Conservation (phyloP, 1,140 invertebrate genomes). For the Ruditapes philippinarum region DNA sequence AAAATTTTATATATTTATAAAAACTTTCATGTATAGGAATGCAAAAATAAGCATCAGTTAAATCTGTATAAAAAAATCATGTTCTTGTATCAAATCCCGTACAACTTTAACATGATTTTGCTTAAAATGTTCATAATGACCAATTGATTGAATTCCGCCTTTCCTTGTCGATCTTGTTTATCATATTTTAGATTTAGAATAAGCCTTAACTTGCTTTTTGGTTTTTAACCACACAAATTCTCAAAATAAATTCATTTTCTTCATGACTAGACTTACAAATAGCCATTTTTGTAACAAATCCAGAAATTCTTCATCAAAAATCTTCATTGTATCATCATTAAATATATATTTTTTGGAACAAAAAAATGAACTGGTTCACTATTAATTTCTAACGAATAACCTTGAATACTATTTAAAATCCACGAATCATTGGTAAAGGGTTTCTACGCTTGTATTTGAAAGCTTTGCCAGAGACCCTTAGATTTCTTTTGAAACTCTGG, state of each 20-base stretch:
- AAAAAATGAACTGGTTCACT: neutral
- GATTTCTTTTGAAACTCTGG: too few species aligned
- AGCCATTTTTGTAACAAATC: neutral
- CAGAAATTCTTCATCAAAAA: slow-evolving; percentile 18
- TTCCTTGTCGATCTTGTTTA: too few species aligned
- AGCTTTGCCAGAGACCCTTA: too few species aligned
- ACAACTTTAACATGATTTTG: slow-evolving; percentile 62
- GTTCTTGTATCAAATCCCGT: slow-evolving; percentile 17
- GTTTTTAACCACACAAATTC: slow-evolving; percentile 68
- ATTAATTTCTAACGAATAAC: neutral
- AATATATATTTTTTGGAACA: neutral
- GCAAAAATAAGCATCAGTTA: slow-evolving; percentile 62
- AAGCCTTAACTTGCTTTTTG: slow-evolving; percentile 59
- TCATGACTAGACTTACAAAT: slow-evolving; percentile 5
- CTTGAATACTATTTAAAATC: neutral
- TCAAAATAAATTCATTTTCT: slow-evolving; percentile 65
- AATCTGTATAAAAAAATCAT: slow-evolving; percentile 51
- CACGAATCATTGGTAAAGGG: neutral
- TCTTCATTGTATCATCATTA: too few species aligned
- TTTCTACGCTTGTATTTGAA: too few species aligned
- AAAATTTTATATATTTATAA: slow-evolving; percentile 66
- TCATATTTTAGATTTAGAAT: slow-evolving; percentile 47
- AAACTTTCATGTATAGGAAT: slow-evolving; percentile 40
- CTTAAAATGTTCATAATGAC: slow-evolving; percentile 71
- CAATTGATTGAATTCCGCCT: slow-evolving; percentile 63